Percentiles rank a stretch among this genome's conserved stretches.
Conservation (phyloP, 2,113 vertebrate genomes). For the Pagrus major region DNA sequence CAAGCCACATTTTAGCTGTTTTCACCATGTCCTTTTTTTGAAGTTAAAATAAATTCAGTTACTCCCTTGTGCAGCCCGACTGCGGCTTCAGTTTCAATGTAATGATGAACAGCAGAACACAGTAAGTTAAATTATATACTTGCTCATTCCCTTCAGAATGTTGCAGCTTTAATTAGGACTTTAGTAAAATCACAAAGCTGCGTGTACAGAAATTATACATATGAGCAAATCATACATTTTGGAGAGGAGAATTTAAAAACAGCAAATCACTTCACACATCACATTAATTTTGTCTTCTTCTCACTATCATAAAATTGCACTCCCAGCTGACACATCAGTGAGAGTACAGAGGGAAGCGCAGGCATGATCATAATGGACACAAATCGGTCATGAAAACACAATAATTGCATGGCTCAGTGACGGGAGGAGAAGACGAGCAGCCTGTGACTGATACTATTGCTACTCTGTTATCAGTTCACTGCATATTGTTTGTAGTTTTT, state of each 20-base stretch:
- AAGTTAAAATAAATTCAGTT: not conserved
- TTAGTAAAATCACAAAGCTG: not conserved
- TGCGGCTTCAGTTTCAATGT: not conserved
- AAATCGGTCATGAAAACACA: not conserved
- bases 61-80: not conserved
- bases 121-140: not conserved
- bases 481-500: no score
- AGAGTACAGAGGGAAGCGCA: not conserved
- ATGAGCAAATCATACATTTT: not conserved
- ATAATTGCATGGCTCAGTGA: not conserved
- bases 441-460: not conserved
- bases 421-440: not conserved
- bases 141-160: not conserved
- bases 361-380: not conserved
- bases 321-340: not conserved
- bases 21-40: not conserved
- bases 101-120: not conserved
- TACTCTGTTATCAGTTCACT: not conserved
- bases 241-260: not conserved
- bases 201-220: not conserved
- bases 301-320: not conserved
- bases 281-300: not conserved
- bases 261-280: not conserved
- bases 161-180: not conserved
- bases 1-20: not conserved